Base-by-base conservation (phyloP, 2,113 vertebrate genomes). In the Erythrolamprus reginae region DNA sequence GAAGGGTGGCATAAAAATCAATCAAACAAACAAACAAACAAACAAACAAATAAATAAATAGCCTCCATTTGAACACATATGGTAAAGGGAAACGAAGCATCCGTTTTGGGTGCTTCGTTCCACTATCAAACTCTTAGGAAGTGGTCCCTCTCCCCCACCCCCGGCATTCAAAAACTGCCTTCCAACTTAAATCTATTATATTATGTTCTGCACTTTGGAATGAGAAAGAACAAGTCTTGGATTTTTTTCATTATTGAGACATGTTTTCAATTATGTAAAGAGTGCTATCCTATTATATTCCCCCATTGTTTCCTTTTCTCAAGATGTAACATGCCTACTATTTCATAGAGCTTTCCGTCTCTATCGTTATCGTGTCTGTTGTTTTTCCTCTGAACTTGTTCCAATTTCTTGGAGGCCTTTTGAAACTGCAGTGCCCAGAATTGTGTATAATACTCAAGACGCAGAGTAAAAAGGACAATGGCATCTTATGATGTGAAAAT, bases 91-190 rank as follows among this genome's bases (percentile, higher is more conserved):
- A 38, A 7, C 17, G 1, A 21, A 6, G 6, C 33, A 4, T 77
- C 7, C 7, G 21, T 38, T 42, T 38, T 21, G 33, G 33, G 7
- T 38, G 7, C 15, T 77, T 77, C 1, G 2, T 70, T 42, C 33
- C 33, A 77, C 33, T 42, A 17, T 77, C 70, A 77, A 77, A 77
- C 33, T 42, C 17, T 77, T 38, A 77, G 6, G 33, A 77, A 77
- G 6, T 77, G 17, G 33, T 38, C 9, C 1, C 2, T 0, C 7
- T 21, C 1, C 2, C 1, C 7, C 15, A n/a, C 6, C 19, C 3
- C 6, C 7, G 21, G 70, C 70, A 77, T 8, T 77, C 6, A 42
- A n/a, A 38, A 38, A 21, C 33, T 42, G 33, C 17, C 6, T 38
- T 77, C 33, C 10, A 65, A 65, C 28, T 65, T n/a, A n/a, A 65